Conservation (phyloP, 1,140 invertebrate species). For the Hydropsyche tenuis region DNA sequence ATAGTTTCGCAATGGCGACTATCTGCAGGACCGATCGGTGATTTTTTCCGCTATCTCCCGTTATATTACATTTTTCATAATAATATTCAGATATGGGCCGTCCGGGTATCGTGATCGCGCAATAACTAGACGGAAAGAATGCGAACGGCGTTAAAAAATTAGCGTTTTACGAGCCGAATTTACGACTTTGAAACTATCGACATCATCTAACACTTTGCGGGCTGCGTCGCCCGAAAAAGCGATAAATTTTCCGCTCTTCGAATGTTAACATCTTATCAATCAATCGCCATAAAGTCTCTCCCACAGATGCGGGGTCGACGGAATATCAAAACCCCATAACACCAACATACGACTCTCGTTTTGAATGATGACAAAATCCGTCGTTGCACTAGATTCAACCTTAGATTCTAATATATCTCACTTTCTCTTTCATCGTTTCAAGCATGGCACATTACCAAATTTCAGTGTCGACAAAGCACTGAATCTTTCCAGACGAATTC, state of each 20-base stretch:
- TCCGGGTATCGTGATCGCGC: neutral
- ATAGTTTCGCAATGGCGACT: too few species aligned
- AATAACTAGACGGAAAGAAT: neutral
- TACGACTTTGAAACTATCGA: slow-evolving; percentile 14
- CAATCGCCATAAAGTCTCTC: neutral
- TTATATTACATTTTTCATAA: too few species aligned
- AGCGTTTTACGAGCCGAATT: slow-evolving; percentile 12
- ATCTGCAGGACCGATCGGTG: neutral
- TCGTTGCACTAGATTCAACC: too few species aligned
- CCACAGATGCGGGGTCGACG: neutral
- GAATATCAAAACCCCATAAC: too few species aligned
- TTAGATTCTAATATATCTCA: too few species aligned
- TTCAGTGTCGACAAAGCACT: too few species aligned
- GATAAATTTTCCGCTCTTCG: slow-evolving; percentile 1
- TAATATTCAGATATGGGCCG: too few species aligned
- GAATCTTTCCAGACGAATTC: too few species aligned
- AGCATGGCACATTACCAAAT: too few species aligned
- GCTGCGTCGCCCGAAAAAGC: neutral
- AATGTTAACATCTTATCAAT: slow-evolving; percentile 22
- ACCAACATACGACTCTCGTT: too few species aligned
- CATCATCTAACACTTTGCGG: slow-evolving; percentile 13
- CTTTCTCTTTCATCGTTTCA: too few species aligned
- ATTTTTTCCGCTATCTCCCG: neutral
- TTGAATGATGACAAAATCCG: too few species aligned
- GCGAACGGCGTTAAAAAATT: neutral